phyloP scores from a whole-genome alignment of 2,888 invertebrate genomes.

The Abrostola tripartita region DNA sequence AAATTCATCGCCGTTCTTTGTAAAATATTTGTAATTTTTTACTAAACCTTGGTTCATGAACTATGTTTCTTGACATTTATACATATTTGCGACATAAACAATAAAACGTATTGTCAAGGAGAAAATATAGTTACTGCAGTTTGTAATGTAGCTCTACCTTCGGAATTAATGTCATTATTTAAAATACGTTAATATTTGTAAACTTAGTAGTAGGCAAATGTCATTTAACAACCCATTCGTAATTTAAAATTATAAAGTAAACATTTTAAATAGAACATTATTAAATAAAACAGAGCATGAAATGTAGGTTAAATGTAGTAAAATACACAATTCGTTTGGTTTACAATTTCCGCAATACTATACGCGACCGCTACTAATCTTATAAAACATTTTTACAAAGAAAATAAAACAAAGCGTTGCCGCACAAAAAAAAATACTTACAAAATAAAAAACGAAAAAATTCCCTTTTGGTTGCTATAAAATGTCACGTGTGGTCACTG shows the following conservation, averaged over 20 bases:
- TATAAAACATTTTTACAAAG: constrained; percentile 35
- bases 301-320: background rate
- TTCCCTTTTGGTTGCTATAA: constrained; percentile 39
- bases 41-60: constrained; percentile 14
- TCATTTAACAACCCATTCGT: background rate
- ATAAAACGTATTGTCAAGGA: constrained; percentile 33
- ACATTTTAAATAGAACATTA: constrained; percentile 2
- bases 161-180: constrained; percentile 4
- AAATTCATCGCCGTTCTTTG: constrained; percentile 39
- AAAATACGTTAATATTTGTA: background rate
- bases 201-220: background rate
- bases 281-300: constrained; percentile 3
- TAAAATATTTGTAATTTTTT: constrained; percentile 24
- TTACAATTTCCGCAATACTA: constrained; percentile 32
- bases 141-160: constrained; percentile 13
- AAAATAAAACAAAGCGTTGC: constrained; percentile 48
- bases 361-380: constrained; percentile 27
- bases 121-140: constrained; percentile 20
- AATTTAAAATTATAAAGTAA: too few relatives aligned
- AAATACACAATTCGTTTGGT: constrained; percentile 6
- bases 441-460: constrained; percentile 38
- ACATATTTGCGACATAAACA: constrained; percentile 24
- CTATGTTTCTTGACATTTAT: constrained; percentile 39
- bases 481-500: constrained; percentile 56
- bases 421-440: constrained; percentile 42